Evolutionary conservation across 1,140 invertebrate genomes (phyloP).

Genomic region (Dreissena rostriformis): DNA sequence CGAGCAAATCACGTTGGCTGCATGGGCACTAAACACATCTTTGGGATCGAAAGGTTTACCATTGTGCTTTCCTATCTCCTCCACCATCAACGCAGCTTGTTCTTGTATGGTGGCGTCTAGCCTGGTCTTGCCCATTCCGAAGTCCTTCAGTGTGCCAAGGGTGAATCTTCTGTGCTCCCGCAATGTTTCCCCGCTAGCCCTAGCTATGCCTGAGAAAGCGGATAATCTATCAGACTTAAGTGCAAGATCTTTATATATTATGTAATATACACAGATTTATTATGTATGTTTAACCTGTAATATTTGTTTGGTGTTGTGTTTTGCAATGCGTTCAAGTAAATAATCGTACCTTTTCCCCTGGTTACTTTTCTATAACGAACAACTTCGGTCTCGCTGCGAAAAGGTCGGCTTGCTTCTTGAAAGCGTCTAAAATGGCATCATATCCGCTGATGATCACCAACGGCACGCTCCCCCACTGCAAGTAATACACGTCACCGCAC

Average conservation of each 20-base stretch:
- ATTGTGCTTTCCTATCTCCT: constrained; percentile 4
- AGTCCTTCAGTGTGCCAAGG: constrained; percentile 33
- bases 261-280: not conserved
- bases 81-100: constrained; percentile 1
- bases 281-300: not conserved
- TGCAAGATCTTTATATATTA: not conserved
- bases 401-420: constrained; percentile 18
- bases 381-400: constrained; percentile 21
- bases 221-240: not conserved
- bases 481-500: constrained; percentile 22
- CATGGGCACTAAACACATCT: not conserved
- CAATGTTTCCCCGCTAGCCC: constrained; percentile 18
- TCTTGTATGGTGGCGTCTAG: constrained; percentile 37
- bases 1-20: constrained; percentile 26
- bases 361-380: constrained; percentile 6
- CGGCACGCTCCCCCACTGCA: constrained; percentile 12
- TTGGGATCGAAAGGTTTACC: constrained; percentile 38
- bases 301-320: not conserved
- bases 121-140: constrained; percentile 43
- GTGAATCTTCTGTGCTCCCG: constrained; percentile 24
- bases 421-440: constrained; percentile 30
- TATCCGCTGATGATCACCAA: constrained; percentile 12
- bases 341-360: constrained; percentile 3
- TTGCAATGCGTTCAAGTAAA: not conserved
- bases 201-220: constrained; percentile 10